Conservation (phyloP, 1,140 invertebrate species). For the Cryptotermes secundus region DNA sequence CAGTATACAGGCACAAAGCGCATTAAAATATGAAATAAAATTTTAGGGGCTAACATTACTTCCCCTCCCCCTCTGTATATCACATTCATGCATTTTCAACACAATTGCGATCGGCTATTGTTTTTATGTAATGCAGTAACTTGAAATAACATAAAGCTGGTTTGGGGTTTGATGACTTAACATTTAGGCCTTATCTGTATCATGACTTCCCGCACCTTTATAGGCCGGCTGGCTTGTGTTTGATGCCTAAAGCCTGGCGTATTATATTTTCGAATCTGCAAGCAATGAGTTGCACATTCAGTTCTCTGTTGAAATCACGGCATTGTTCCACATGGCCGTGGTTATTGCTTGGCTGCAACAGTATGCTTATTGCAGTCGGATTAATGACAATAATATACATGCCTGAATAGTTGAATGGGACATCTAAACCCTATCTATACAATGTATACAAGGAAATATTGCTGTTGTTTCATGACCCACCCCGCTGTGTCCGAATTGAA, state of each 20-base stretch:
- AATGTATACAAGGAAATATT: conserved; percentile 30
- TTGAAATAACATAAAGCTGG: conserved; percentile 29
- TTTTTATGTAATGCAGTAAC: conserved; percentile 33
- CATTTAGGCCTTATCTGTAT: conserved; percentile 35
- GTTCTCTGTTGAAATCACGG: conserved; percentile 31
- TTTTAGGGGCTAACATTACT: conserved; percentile 33
- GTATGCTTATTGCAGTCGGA: conserved; percentile 36
- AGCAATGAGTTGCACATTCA: conserved; percentile 29
- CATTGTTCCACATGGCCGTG: conserved; percentile 34
- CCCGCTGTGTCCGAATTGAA: conserved; percentile 28
- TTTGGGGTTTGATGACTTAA: conserved; percentile 8
- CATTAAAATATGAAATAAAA: conserved; percentile 37
- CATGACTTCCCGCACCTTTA: background rate
- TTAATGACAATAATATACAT: conserved; percentile 36
- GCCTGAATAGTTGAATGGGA: conserved; percentile 20
- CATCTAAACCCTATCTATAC: conserved; percentile 30
- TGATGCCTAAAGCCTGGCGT: conserved; percentile 21
- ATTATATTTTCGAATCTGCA: conserved; percentile 27
- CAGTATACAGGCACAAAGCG: conserved; percentile 23
- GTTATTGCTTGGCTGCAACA: conserved; percentile 33
- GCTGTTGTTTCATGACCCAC: background rate
- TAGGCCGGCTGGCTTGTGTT: conserved; percentile 13
- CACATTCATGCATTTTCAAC: conserved; percentile 24
- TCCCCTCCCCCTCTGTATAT: background rate
- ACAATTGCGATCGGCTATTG: conserved; percentile 32